Conservation (phyloP, 2,888 invertebrate genomes). For the Galeruca laticollis region DNA sequence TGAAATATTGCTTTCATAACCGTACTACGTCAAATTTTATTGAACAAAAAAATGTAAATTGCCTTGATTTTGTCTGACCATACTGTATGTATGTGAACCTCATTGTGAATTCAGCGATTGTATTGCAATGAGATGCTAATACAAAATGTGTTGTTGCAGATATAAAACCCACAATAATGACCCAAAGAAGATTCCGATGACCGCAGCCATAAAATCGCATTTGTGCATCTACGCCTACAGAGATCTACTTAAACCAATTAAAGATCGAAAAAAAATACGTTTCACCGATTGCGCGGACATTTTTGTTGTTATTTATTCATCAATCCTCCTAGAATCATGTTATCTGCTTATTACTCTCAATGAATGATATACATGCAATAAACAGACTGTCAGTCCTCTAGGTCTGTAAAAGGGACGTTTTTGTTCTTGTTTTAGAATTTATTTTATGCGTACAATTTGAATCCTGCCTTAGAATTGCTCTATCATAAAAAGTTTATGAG, state of each 20-base stretch:
- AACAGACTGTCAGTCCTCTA: neutral
- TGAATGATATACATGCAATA: constrained; percentile 39
- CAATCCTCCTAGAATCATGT: constrained; percentile 41
- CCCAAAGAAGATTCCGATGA: constrained; percentile 22
- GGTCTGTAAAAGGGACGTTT: no score
- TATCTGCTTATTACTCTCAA: constrained; percentile 46
- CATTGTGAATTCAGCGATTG: constrained; percentile 6
- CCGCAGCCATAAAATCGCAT: constrained; percentile 28
- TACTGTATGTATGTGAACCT: neutral
- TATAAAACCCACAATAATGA: constrained; percentile 21
- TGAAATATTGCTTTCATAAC: no score
- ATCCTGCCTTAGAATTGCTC: no score
- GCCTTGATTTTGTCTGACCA: neutral
- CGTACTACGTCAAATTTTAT: no score
- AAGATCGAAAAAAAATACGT: constrained; percentile 31
- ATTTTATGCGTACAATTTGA: no score
- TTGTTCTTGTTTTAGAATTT: no score
- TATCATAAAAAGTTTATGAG: no score
- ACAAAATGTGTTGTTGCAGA: constrained; percentile 10
- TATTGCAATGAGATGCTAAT: constrained; percentile 16
- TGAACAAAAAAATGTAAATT: no score
- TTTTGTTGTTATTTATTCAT: constrained; percentile 39
- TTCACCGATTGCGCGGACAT: constrained; percentile 32
- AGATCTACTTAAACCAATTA: constrained; percentile 39
- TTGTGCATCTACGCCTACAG: constrained; percentile 36